Conservation (phyloP, 2,888 invertebrate species). For the Boloria euphrosyne region DNA sequence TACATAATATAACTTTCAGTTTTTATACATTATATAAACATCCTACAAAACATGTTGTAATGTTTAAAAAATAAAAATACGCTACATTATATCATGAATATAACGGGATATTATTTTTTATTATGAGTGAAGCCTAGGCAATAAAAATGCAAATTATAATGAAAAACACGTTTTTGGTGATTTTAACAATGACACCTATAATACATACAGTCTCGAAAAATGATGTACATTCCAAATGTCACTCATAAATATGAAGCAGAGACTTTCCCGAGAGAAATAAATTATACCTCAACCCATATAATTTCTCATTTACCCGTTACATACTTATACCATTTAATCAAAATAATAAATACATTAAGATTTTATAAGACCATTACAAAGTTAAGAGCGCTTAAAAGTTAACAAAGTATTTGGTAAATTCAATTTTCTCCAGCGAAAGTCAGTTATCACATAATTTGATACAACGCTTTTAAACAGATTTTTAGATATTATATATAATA, state of each 20-base stretch:
- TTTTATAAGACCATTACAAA: constrained; percentile 4
- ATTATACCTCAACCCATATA: constrained; percentile 43
- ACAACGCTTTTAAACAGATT: neutral
- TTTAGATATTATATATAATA: neutral
- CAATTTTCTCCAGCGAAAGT: neutral
- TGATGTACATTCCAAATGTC: constrained; percentile 20
- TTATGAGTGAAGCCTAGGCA: neutral
- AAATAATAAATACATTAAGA: neutral
- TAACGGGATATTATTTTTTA: too few species aligned
- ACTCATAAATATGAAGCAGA: constrained; percentile 37
- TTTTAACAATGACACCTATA: neutral
- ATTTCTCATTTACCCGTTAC: constrained; percentile 41
- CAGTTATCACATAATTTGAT: neutral
- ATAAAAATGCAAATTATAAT: constrained; percentile 6
- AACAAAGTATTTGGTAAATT: neutral
- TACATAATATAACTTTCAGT: too few species aligned
- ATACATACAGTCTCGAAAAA: neutral
- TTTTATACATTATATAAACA: too few species aligned
- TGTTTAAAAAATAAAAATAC: too few species aligned
- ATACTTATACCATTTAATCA: constrained; percentile 13
- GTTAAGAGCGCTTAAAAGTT: neutral
- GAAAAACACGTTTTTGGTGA: constrained; percentile 11
- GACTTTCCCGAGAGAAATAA: constrained; percentile 44
- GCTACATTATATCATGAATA: too few species aligned
- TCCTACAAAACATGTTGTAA: too few species aligned